Evolutionary conservation across 1,140 invertebrate species (phyloP), one percentile per base, ranked within the genome.

Genomic region (Neodiprion pinetum): DNA sequence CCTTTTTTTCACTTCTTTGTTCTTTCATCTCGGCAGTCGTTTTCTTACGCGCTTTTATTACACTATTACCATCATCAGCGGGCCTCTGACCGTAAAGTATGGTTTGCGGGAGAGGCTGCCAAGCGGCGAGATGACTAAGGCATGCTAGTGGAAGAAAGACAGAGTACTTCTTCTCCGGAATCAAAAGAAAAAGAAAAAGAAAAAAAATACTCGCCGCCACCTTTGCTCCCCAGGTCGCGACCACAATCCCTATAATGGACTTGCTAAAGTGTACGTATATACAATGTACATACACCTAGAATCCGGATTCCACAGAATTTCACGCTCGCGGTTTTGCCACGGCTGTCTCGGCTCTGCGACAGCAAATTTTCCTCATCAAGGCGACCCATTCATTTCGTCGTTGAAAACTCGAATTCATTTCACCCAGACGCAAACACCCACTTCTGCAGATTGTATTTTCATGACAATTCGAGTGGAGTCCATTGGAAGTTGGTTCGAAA

Each of bases 211-310:
- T 76, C 70, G 68, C 70, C 47, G 23, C 50, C 48, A 65, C 68
- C 67, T 11, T 71, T 74, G 69, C 75, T 71, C 70, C 40, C 72
- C 79, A 82, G 80, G 82, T 83, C 80, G 79, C 80, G 80, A 81
- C 82, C 81, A 85, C 86, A 87, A 87, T 86, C 84, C 83, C 81
- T 85, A 82, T 85, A 87, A 87, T 86, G 84, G 84, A 84, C 84
- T 85, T 79, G 82, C 81, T 86, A 86, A 86, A 85, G 82, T 81
- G 80, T 84, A 80, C 82, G 81, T 40, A 21, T 17, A 14, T 40
- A 40, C 28, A 40, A 40, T 40, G 28, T 40, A 40, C 28, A 5
- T 40, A 40, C 28, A 40, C 28, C 28, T 40, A 40, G 28, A 40
- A 40, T 40, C 28, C 5, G 28, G n/a, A 61, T 61, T 61, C 53